Evolutionary conservation across 2,113 vertebrate genomes (phyloP), one percentile per base, ranked within the genome.

Genomic region (Syngnathus floridae): DNA sequence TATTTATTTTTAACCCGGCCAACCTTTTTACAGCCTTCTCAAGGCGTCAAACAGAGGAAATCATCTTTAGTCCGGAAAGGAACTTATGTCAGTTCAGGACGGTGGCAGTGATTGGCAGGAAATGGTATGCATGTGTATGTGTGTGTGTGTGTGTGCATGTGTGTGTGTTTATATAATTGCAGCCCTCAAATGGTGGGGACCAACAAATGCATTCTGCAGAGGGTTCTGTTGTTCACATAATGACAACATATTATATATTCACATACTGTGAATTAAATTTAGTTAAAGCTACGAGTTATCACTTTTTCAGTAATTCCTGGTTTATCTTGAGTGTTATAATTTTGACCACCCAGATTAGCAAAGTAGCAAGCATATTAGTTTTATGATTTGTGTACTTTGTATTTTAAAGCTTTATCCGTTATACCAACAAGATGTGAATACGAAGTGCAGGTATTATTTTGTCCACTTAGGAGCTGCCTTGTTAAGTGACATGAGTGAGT

Each of bases 31-130:
- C 69, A 82, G 78, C 69, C 58, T 67, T 74, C 77, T 79, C 69
- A 85, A 91, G 84, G 86, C 81, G 73, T 89, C 76, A 84, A 88
- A 88, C 82, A 66, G 81, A 86, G 88, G 88, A 91, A 91, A 89
- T 78, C 86, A 88, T 89, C 78, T 77, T 71, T 77, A 80, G 78
- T 87, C 86, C 88, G 89, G 90, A 91, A 92, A 87, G 69, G 79
- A 74, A 74, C 76, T 77, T 79, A 80, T 86, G 83, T 90, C 84
- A 80, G 72, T 80, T 79, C 71, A 77, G 79, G 82, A 78, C 70
- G 56, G 21, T 66, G 59, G 54, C 49, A 64, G 64, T 45, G n/a
- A 58, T 12, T 17, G 75, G 57, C 80, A 88, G 90, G 89, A 91
- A 91, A 76, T 82, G 38, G 68, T 48, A 63, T 9, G 35, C 70